Base-by-base conservation (phyloP, 2,113 vertebrate species). In the Ploceus nigricollis region DNA sequence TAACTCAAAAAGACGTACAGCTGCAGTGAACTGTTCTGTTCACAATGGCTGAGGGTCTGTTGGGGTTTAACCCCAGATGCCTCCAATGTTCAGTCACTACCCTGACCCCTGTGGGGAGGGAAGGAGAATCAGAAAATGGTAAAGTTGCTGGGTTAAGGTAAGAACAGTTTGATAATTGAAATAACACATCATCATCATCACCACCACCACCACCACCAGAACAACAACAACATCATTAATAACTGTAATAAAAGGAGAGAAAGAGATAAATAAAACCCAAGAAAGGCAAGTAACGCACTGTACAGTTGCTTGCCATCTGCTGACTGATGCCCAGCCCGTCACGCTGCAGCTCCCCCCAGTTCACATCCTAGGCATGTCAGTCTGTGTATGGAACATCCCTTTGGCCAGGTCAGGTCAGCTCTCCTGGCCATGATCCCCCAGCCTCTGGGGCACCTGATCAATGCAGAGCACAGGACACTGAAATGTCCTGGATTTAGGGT, bases 361-460 rank as follows among this genome's bases (percentile, higher is more conserved):
- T 44, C 45, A 7, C 1, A 10, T 2, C 25, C 39, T 39, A 54
- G 11, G 23, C 39, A 8, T 13, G 23, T 8, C 0, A 0, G 6
- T 33, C 47, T 39, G 23, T 24, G 15, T 6, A 1, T 28, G 45
- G 53, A 27, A 45, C 13, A 23, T n/a, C 9, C 45, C 47, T 39
- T 13, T 53, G 45, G 33, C 45, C 39, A 87, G 28, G 9, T 4
- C 0, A 0, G 47, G 19, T 39, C 73, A 69, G 39, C 8, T 61
- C 54, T 78, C 28, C 73, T 78, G 64, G 64, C 64, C 19, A 1
- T 39, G 23, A 33, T 78, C 4, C 28, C 23, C 23, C 47, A n/a
- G 45, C 12, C 18, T 15, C 28, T 39, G 37, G 39, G 3, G 28
- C 33, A 78, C 33, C 54, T 45, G 33, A 5, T 10, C 0, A 0